Evolutionary conservation across 2,797 vertebrate genomes (phyloP), one percentile per base, ranked within the genome.

Genomic region (Megalops cyprinoides): DNA sequence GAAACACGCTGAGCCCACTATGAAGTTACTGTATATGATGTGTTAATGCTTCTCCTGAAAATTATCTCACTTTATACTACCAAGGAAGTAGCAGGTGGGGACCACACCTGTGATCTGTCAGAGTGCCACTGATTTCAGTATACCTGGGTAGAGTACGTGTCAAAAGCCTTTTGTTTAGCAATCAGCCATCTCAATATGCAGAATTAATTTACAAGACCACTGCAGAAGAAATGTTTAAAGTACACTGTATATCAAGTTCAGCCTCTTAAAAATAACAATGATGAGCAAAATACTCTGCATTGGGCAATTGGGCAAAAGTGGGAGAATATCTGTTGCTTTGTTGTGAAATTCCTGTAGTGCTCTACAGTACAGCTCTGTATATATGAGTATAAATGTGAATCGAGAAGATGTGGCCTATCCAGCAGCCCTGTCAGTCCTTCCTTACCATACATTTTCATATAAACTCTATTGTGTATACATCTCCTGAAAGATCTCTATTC

Each of bases 311-410:
- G 53, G 9, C 18, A 10, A 14, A 18, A 31, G 9, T 31, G 25
- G 9, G 60, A 65, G 31, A 65, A 37, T 7, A 65, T 37, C 4
- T 34, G 37, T 65, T 34, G 25, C 10, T 34, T 4, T 34, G 6
- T 25, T n/a, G 10, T 48, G n/a, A 48, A 48, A 48, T 48, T 46
- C 46, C 55, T 58, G 1, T 56, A 56, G 53, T 20, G 18, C 53
- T 56, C 2, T 56, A 20, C n/a, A 23, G 53, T 56, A 23, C 23
- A 28, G 58, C 58, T 25, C 12, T 31, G 31, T 28, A 58, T 25
- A 23, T 55, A n/a, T 58, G 55, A n/a, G 25, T 58, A 20, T 58
- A 58, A 58, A 58, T 58, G 55, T 58, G 55, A 58, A 58, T n/a
- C 23, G n/a, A 58, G 23, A 58, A 7, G 20, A 58, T 25, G 7